phyloP scores from a whole-genome alignment of 2,113 vertebrate species.

The Tachycineta bicolor region DNA sequence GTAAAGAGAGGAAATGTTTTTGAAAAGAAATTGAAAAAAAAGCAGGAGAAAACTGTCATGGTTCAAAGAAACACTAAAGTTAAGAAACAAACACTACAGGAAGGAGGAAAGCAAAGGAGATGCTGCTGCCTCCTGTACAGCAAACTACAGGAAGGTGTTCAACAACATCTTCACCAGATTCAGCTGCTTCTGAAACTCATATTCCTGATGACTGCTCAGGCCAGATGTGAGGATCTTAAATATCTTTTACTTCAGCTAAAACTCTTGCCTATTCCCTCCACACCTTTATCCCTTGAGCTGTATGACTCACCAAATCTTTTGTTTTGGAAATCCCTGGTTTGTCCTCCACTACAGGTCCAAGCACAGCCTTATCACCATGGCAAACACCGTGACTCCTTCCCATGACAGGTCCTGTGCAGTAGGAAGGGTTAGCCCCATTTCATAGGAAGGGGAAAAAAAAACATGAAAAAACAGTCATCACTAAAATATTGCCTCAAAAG shows the following conservation, averaged over 20 bases:
- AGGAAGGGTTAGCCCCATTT: neutral
- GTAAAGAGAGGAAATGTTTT: neutral
- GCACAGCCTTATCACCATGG: neutral
- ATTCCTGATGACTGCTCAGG: rapidly evolving
- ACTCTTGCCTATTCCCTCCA: neutral
- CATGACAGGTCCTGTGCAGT: rapidly evolving
- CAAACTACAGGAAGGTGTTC: neutral
- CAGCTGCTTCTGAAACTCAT: neutral
- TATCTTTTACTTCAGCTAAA: neutral
- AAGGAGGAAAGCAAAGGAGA: neutral
- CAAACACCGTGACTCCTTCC: neutral
- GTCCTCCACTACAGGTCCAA: neutral
- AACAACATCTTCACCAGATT: no score
- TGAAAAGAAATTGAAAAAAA: neutral
- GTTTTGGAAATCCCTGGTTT: neutral
- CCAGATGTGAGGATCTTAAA: neutral
- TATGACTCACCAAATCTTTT: neutral
- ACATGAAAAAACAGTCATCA: neutral
- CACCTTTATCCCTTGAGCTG: neutral
- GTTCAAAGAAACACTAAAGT: neutral
- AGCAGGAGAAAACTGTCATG: neutral
- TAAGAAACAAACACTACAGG: neutral
- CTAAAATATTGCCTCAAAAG: neutral
- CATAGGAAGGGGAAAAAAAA: rapidly evolving
- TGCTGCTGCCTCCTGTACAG: neutral